Evolutionary conservation across 2,888 invertebrate genomes (phyloP).

Genomic region (Agrenia bidenticulata): DNA sequence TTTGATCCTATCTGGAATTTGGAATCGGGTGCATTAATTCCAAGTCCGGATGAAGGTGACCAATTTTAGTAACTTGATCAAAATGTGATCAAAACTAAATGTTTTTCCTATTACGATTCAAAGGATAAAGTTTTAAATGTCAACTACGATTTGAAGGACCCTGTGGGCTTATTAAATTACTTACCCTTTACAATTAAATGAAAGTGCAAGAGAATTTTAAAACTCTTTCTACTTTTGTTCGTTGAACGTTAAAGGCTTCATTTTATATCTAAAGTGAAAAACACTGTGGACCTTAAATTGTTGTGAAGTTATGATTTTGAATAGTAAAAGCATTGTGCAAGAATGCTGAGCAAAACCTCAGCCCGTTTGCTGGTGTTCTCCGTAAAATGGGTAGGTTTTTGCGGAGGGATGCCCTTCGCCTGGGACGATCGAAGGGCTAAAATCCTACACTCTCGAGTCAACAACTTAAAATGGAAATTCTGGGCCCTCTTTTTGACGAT

Average conservation of each 20-base stretch:
- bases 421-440: slow-evolving; percentile 26
- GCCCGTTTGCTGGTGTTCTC: slow-evolving; percentile 19
- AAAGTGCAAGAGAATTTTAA: background rate
- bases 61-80: too few relatives aligned
- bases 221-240: too few relatives aligned
- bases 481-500: background rate
- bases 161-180: too few relatives aligned
- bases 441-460: slow-evolving; percentile 6
- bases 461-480: slow-evolving; percentile 8
- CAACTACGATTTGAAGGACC: too few relatives aligned
- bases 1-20: too few relatives aligned
- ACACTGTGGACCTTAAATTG: background rate
- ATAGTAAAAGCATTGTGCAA: background rate
- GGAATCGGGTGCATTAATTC: too few relatives aligned
- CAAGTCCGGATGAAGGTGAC: too few relatives aligned
- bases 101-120: too few relatives aligned
- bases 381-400: slow-evolving; percentile 25
- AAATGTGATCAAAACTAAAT: too few relatives aligned
- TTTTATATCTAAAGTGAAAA: too few relatives aligned
- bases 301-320: slow-evolving; percentile 8
- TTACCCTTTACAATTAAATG: slow-evolving; percentile 11
- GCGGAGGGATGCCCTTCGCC: slow-evolving; percentile 30
- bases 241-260: too few relatives aligned
- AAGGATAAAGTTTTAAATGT: too few relatives aligned
- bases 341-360: slow-evolving; percentile 30